phyloP scores from a whole-genome alignment of 2,797 vertebrate species.

The Lindbergichthys nudifrons region DNA sequence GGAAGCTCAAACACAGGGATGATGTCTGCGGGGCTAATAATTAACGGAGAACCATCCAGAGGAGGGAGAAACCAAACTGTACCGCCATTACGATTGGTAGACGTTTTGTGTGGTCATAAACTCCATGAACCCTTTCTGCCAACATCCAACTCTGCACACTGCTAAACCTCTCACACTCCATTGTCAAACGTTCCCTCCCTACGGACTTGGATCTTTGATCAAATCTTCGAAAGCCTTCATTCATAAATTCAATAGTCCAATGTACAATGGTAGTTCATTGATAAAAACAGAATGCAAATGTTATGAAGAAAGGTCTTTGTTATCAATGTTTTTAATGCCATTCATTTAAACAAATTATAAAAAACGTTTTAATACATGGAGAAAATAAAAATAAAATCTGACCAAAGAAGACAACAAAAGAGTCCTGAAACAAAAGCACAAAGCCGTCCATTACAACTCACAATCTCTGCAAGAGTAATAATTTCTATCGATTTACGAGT shows the following conservation, averaged over 20 bases:
- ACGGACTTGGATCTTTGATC: conserved; percentile 42
- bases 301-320: not conserved
- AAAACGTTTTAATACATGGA: not conserved
- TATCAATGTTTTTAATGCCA: not conserved
- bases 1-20: conserved; percentile 46
- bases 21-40: conserved; percentile 52
- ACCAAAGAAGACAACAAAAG: not conserved
- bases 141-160: conserved; percentile 18
- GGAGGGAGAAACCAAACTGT: conserved; percentile 40
- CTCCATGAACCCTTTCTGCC: conserved; percentile 58
- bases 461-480: not conserved
- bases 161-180: conserved; percentile 6
- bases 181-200: conserved; percentile 14
- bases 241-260: conserved; percentile 59
- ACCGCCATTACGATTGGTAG: conserved; percentile 44
- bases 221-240: conserved; percentile 53
- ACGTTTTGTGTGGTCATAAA: conserved; percentile 43
- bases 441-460: not conserved
- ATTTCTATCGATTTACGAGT: not conserved
- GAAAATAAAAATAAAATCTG: not conserved
- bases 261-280: conserved; percentile 44
- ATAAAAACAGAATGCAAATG: conserved; percentile 15
- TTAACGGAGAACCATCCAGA: conserved; percentile 61
- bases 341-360: not conserved
- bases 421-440: not conserved